Conservation (phyloP, 2,888 invertebrate genomes). For the Lithodes maja region DNA sequence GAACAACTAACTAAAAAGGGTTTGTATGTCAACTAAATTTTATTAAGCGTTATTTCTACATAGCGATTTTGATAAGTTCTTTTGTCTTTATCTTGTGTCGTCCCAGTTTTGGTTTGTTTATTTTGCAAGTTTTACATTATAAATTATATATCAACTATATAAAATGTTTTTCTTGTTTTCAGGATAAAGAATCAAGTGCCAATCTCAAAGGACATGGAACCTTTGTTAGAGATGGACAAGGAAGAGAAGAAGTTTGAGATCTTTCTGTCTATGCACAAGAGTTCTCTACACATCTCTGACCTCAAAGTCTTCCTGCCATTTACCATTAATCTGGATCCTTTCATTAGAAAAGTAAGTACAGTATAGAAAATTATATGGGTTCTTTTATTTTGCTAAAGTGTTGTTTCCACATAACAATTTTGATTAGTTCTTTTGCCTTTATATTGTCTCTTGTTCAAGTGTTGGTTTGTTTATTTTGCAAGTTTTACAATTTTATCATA, state of each 20-base stretch:
- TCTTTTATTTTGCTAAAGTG: too few relatives aligned
- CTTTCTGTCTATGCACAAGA: conserved; percentile 87
- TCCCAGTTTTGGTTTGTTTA: too few relatives aligned
- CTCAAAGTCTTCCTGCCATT: conserved; percentile 97
- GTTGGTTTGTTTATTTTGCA: too few relatives aligned
- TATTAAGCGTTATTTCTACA: too few relatives aligned
- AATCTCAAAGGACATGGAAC: conserved; percentile 89
- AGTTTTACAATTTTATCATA: too few relatives aligned
- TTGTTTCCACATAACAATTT: too few relatives aligned
- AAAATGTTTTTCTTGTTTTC: background rate
- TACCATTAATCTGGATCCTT: conserved; percentile 98
- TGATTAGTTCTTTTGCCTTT: background rate
- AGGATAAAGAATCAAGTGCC: conserved; percentile 78
- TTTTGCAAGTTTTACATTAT: too few relatives aligned
- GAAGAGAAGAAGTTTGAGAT: conserved; percentile 97
- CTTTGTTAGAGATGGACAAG: conserved; percentile 92
- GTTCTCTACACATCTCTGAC: conserved; percentile 75
- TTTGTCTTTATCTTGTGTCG: too few relatives aligned
- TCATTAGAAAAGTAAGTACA: conserved; percentile 92
- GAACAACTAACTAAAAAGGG: too few relatives aligned
- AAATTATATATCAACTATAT: too few relatives aligned
- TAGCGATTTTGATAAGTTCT: too few relatives aligned
- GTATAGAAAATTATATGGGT: background rate
- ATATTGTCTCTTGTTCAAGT: conserved; percentile 9
- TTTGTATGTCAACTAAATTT: too few relatives aligned